Conservation (phyloP, 2,797 vertebrate genomes). For the Trachurus trachurus region DNA sequence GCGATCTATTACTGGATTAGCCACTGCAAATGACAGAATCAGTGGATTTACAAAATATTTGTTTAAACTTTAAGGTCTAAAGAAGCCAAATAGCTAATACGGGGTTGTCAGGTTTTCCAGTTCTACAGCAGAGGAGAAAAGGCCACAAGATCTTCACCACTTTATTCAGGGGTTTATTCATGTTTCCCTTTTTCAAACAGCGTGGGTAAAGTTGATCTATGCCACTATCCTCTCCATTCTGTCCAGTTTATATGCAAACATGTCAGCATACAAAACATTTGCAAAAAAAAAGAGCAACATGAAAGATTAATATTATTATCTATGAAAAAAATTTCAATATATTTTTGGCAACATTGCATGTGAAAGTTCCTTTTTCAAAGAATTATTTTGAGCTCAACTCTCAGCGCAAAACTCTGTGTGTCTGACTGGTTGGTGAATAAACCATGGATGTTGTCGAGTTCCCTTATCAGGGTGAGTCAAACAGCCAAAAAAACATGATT, state of each 20-base stretch:
- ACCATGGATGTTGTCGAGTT: conserved; percentile 31
- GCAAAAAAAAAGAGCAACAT: background rate
- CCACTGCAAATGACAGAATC: background rate
- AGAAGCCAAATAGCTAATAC: background rate
- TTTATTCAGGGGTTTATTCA: too few species aligned
- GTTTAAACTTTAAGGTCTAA: background rate
- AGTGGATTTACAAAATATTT: background rate
- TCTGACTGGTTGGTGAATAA: conserved; percentile 48
- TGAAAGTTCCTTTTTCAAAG: background rate
- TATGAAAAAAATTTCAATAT: too few species aligned
- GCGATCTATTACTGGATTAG: conserved; percentile 19
- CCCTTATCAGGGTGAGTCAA: conserved; percentile 37
- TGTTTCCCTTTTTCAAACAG: too few species aligned
- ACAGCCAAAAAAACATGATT: conserved; percentile 36
- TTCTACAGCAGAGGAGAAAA: too few species aligned
- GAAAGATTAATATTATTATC: background rate
- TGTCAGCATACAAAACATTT: too few species aligned
- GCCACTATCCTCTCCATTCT: too few species aligned
- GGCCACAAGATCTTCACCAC: too few species aligned
- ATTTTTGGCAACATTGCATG: background rate
- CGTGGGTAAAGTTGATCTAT: too few species aligned
- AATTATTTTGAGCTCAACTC: background rate
- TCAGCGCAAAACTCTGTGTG: conserved; percentile 24
- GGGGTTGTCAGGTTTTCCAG: too few species aligned
- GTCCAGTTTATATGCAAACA: too few species aligned